Evolutionary conservation across 1,140 invertebrate genomes (phyloP), one percentile per base, ranked within the genome.

Genomic region (Lordiphosa clarofinis): DNA sequence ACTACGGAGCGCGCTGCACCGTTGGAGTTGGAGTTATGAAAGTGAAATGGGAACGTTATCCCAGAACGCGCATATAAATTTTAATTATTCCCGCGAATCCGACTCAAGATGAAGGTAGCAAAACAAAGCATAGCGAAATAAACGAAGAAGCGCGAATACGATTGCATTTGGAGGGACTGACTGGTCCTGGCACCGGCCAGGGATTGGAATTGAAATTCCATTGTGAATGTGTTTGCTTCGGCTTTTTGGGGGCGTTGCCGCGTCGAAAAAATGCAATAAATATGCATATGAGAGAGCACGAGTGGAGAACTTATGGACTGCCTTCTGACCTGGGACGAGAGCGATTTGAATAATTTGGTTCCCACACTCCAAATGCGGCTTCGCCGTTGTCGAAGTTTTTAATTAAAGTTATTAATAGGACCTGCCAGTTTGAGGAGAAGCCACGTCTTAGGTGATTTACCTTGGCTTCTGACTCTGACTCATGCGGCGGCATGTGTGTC

Each of bases 261-360:
- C 60, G 73, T 79, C 86, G 76, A 87, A 87, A 81, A 73, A 87
- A 87, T 87, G 86, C 86, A 87, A 87, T 87, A 87, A 87, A 87
- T 87, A 87, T 87, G 86, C 86, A 87, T 87, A 87, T 86, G 86
- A 87, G 75, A 75, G 72, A 67, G 65, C 53, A 58, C 58, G 37
- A 61, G 58, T 43, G 46, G 71, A 63, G 53, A 66, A 59, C 53
- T 69, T 86, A 69, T 66, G 67, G 63, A 46, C 43, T 46, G 43
- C 43, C 43, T 46, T 46, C 43, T 46, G 43, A 46, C 43, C 43
- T 46, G 43, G 31, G 43, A 24, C 24, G 43, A 11, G 43, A 24
- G 9, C 67, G 84, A 87, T 87, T 87, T 87, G 84, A 87, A 87
- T 87, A 87, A 84, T 87, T 87, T 67, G 78, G 84, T 87, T 82